Conservation (phyloP, 37 sponge, comb jelly and placozoan species). For the Spongilla lacustris region DNA sequence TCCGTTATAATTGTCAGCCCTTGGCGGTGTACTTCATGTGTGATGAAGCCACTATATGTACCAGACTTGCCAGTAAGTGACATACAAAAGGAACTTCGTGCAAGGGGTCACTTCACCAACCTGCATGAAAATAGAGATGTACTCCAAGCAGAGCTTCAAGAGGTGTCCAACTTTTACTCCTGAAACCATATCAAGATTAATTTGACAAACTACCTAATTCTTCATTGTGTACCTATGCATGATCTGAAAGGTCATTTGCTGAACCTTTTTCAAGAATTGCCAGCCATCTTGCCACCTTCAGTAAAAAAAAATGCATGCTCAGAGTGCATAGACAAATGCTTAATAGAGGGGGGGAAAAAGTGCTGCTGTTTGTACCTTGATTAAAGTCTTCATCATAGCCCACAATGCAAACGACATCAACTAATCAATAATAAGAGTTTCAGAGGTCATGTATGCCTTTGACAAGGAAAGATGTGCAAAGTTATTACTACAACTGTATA, state of each 20-base stretch:
- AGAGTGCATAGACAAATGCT: background rate
- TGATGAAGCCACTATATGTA: conserved; percentile 10
- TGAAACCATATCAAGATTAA: conserved; percentile 15
- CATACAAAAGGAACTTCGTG: conserved; percentile 17
- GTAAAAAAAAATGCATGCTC: conserved; percentile 16
- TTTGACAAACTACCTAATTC: conserved; percentile 4
- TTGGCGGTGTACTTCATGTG: background rate
- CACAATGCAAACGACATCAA: background rate
- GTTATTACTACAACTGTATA: conserved; percentile 26
- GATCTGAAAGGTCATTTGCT: conserved; percentile 33
- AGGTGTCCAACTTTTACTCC: conserved; percentile 36
- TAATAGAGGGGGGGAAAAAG: background rate
- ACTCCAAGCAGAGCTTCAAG: conserved; percentile 3
- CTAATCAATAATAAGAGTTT: conserved; percentile 7
- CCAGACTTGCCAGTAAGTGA: background rate
- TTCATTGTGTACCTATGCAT: conserved; percentile 28
- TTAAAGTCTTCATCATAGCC: conserved; percentile 11
- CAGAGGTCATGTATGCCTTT: conserved; percentile 16
- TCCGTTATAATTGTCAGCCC: conserved; percentile 20
- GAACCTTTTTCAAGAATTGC: conserved; percentile 16
- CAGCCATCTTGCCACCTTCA: background rate
- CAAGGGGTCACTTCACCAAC: background rate
- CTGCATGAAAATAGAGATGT: background rate
- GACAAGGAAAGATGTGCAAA: conserved; percentile 20
- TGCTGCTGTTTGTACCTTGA: conserved; percentile 3